Evolutionary conservation across 2,113 vertebrate species (phyloP), one percentile per base, ranked within the genome.

Genomic region (Chamaea fasciata): DNA sequence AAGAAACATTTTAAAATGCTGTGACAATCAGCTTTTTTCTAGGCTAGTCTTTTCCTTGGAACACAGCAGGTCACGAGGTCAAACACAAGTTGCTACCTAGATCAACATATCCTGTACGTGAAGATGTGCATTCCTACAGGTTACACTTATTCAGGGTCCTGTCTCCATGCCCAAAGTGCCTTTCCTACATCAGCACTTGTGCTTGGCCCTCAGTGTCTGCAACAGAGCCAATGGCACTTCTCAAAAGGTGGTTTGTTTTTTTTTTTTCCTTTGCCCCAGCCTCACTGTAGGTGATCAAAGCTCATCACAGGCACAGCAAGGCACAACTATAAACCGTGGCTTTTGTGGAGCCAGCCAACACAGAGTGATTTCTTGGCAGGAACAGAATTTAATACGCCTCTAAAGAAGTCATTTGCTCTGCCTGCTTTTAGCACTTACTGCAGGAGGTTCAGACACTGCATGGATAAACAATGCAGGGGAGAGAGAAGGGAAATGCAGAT

Each of bases 301-400:
- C 93, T 78, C 93, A 93, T 87, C 95, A 55, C 49, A 37, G 59
- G 44, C 77, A 57, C 49, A 83, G 78, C 87, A 79, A 68, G 71
- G 76, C 83, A 83, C 50, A 64, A 18, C 79, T 35, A 5, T 9
- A 75, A 96, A 31, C 79, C 39, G 3, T 30, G 82, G 3, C 67
- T 85, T 82, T n/a, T 83, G 79, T 60, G 4, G 64, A 93, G 90
- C 52, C 83, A 81, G 90, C 85, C 94, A 93, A 71, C 76, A 77
- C 90, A 78, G 92, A 95, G 85, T 41, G 76, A 93, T 60, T 94
- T 83, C 92, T 64, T 94, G 94, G 93, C 93, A 94, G 9, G 56
- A 75, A 55, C 10, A 33, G 37, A 11, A 81, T 88, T 94, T 90
- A 85, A 42, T 63, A 42, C 0, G n/a, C 28, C 79, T 93, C 78